These are phyloP conservation scores for Campodea augens DNA, from an alignment of 1,140 invertebrate species.

Conservation along the genomic window DNA sequence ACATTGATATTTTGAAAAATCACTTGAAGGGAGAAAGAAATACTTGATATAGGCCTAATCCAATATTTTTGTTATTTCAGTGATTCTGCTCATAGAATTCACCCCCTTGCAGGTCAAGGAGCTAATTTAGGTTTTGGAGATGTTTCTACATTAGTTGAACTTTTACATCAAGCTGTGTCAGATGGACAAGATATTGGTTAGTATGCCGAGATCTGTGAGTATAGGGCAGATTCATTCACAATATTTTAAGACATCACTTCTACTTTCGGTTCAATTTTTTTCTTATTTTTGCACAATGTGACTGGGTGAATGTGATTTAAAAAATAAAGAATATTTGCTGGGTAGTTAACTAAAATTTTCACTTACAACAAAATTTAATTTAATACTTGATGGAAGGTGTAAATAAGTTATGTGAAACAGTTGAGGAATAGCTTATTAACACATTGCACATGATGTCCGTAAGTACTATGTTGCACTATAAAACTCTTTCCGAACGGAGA, in stretches of 20 bases:
- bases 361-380: not conserved
- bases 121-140: slow-evolving; percentile 96
- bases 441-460: not conserved
- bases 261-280: not conserved
- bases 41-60: too few relatives aligned
- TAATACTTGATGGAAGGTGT: not conserved
- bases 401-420: not conserved
- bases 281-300: not conserved
- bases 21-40: too few relatives aligned
- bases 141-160: slow-evolving; percentile 45
- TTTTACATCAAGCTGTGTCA: slow-evolving; percentile 45
- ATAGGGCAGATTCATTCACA: slow-evolving; percentile 2
- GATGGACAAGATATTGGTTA: slow-evolving; percentile 53
- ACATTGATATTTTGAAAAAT: too few relatives aligned
- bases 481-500: not conserved
- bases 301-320: not conserved
- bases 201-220: slow-evolving; percentile 11
- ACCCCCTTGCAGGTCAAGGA: slow-evolving; percentile 92
- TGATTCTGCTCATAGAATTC: slow-evolving; percentile 89
- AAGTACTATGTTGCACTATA: not conserved
- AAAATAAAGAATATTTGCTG: not conserved
- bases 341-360: not conserved
- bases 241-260: slow-evolving; percentile 1
- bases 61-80: too few relatives aligned
- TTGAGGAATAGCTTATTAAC: not conserved